Base-by-base conservation (phyloP, 2,888 invertebrate genomes). In the Pandemis corylana region DNA sequence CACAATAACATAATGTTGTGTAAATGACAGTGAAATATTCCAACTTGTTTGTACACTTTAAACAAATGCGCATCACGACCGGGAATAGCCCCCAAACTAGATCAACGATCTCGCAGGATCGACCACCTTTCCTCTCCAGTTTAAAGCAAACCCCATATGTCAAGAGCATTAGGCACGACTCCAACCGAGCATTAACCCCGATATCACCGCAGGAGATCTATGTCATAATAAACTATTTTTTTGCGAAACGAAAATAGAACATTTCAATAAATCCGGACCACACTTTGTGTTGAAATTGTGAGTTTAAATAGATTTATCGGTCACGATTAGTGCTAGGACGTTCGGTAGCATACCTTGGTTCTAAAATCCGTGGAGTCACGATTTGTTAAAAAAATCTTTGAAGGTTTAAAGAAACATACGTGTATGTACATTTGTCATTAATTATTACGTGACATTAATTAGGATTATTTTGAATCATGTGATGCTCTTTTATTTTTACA, bases 161-260 rank as follows among this genome's bases (percentile, higher is more conserved):
- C 83, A 82, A 79, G 81, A 82, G 80, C 87, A 90, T 91, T 90
- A 91, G 91, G 90, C 90, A 90, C 74, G 79, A 80, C 80, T 91
- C 90, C 91, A 91, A 89, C 77, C 79, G 82, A 83, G 78, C 86
- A 85, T 88, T 90, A 86, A 89, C 90, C 90, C 86, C 83, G 76
- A 83, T 84, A 86, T 84, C 76, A 76, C 76, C 78, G 83, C 85
- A 82, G 78, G 83, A 80, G 80, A 80, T 83, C 79, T 81, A 81
- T 80, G 83, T 83, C 82, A 85, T 85, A 85, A 86, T 89, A 89
- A 88, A 89, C 81, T 79, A 83, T 82, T 84, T 87, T 87, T 85
- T 84, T 67, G 81, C 77, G 66, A 80, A 76, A 78, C 80, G 82
- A 82, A 85, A 85, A 87, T 86, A 88, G 83, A 80, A 76, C 68